phyloP scores from a whole-genome alignment of 2,888 invertebrate genomes.

The Leucoma salicis region DNA sequence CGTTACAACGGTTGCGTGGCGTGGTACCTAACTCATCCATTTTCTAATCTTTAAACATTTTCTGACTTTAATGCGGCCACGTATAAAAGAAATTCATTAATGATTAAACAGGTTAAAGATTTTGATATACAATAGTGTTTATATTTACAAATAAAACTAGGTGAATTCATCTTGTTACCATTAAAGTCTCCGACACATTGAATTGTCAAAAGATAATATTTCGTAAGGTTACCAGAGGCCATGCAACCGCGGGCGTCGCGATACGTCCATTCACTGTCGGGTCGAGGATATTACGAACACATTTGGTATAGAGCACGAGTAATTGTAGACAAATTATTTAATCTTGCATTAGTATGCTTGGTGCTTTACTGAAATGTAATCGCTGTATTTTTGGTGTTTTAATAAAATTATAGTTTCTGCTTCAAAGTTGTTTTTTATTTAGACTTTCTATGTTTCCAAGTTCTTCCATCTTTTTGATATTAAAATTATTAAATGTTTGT shows the following conservation, averaged over 20 bases:
- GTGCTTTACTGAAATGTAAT: slow-evolving; percentile 33
- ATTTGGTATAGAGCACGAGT: slow-evolving; percentile 18
- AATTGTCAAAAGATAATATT: slow-evolving; percentile 21
- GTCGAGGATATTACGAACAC: slow-evolving; percentile 25
- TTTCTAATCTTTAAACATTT: not conserved
- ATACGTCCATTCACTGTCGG: slow-evolving; percentile 41
- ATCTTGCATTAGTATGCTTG: slow-evolving; percentile 26
- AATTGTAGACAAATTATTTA: slow-evolving; percentile 31
- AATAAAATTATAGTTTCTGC: slow-evolving; percentile 43
- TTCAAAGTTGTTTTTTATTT: slow-evolving; percentile 27
- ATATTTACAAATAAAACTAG: slow-evolving; percentile 1
- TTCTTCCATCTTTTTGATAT: too few species aligned
- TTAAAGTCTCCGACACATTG: slow-evolving; percentile 9
- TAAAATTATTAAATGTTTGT: too few species aligned
- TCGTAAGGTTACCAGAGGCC: slow-evolving; percentile 34
- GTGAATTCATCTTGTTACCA: not conserved
- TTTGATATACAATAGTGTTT: slow-evolving; percentile 4
- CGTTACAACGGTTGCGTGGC: slow-evolving; percentile 58
- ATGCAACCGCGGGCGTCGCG: slow-evolving; percentile 27
- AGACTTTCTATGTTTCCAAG: not conserved
- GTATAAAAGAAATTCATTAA: too few species aligned
- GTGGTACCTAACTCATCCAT: slow-evolving; percentile 30
- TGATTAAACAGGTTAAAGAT: slow-evolving; percentile 6
- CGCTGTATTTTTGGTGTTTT: slow-evolving; percentile 26
- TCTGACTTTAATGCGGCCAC: not conserved